Evolutionary conservation across 1,140 invertebrate species (phyloP).

Genomic region (Melanaphis sacchari): DNA sequence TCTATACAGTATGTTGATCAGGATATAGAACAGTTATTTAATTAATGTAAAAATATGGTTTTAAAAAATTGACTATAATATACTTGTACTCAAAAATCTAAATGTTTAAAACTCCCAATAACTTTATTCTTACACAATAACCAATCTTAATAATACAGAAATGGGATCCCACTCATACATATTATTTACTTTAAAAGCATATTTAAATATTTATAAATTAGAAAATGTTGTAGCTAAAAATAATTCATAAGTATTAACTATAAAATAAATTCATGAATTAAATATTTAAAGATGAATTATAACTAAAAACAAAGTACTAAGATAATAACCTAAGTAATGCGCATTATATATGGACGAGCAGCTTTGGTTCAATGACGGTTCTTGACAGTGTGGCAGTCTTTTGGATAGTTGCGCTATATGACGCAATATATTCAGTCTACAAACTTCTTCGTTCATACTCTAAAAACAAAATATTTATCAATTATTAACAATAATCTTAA

Average conservation of each 20-base stretch:
- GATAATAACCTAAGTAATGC: conserved; percentile 52
- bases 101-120: background rate
- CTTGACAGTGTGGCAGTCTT: conserved; percentile 54
- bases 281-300: background rate
- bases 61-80: background rate
- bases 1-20: too few species aligned
- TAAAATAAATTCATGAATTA: background rate
- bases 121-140: too few species aligned
- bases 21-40: too few species aligned
- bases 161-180: too few species aligned
- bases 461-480: background rate
- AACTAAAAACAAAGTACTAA: background rate
- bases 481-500: background rate
- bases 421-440: conserved; percentile 56
- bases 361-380: conserved; percentile 45
- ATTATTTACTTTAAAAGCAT: background rate
- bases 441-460: conserved; percentile 49
- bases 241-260: background rate
- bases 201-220: background rate
- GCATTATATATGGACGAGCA: conserved; percentile 47
- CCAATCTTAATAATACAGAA: too few species aligned
- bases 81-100: background rate
- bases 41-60: too few species aligned
- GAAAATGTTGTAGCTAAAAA: background rate
- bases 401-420: conserved; percentile 56